Evolutionary conservation across 2,797 vertebrate genomes (phyloP).

Genomic region (Leptodactylus fallax): DNA sequence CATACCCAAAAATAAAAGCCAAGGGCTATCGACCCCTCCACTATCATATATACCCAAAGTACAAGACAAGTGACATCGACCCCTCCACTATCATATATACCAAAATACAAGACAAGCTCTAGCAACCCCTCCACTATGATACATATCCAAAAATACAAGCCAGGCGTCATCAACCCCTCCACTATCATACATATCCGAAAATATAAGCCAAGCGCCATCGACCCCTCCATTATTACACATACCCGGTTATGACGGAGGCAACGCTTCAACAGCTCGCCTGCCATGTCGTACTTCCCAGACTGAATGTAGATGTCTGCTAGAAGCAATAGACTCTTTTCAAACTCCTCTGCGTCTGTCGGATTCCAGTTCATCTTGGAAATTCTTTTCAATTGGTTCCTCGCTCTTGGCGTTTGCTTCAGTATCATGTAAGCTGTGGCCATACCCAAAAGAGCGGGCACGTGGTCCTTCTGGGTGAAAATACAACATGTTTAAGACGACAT

Average conservation of each 20-base stretch:
- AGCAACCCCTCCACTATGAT: neutral
- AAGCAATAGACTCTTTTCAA: constrained; percentile 97
- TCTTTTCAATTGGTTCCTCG: constrained; percentile 94
- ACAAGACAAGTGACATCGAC: too few relatives aligned
- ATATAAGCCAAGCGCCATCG: too few relatives aligned
- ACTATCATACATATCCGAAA: too few relatives aligned
- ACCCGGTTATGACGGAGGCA: constrained; percentile 95
- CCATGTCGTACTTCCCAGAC: constrained; percentile 95
- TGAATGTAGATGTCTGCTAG: constrained; percentile 98
- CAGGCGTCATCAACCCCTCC: too few relatives aligned
- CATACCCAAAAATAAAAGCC: too few relatives aligned
- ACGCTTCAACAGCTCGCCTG: constrained; percentile 88
- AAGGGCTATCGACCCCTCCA: neutral
- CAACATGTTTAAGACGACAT: too few relatives aligned
- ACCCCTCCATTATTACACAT: constrained; percentile 43
- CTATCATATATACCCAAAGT: too few relatives aligned
- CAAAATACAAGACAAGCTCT: neutral
- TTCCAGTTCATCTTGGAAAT: constrained; percentile 98
- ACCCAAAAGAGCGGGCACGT: constrained; percentile 91
- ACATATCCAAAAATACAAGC: constrained; percentile 75
- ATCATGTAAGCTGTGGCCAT: constrained; percentile 98
- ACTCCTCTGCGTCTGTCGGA: constrained; percentile 92
- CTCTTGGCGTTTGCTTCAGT: constrained; percentile 92
- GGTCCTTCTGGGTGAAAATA: constrained; percentile 83
- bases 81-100: too few relatives aligned